Conservation (phyloP, 2,797 vertebrate species). For the Adelosebastes latens region DNA sequence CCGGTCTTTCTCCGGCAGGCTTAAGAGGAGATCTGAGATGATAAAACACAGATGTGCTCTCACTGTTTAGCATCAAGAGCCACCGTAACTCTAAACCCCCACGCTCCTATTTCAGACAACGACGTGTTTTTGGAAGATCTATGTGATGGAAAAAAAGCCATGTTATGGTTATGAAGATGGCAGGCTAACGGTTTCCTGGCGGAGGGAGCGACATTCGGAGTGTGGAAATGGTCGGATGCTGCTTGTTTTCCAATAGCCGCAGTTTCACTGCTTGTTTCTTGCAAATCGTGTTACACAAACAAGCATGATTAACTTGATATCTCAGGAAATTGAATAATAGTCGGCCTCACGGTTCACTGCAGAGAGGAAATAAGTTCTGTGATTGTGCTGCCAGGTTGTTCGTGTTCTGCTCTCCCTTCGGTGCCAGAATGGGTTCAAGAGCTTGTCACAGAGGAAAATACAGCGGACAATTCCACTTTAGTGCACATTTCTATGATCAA, state of each 20-base stretch:
- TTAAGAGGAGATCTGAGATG: constrained; percentile 53
- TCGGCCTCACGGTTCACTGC: constrained; percentile 57
- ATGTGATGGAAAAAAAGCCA: constrained; percentile 59
- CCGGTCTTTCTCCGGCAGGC: constrained; percentile 20
- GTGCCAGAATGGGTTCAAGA: constrained; percentile 55
- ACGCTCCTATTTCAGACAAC: constrained; percentile 46
- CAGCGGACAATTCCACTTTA: constrained; percentile 2
- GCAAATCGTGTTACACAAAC: constrained; percentile 71
- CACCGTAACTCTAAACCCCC: constrained; percentile 53
- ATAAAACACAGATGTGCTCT: constrained; percentile 79
- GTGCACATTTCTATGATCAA: constrained; percentile 17
- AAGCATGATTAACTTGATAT: constrained; percentile 72
- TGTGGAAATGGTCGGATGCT: constrained; percentile 59
- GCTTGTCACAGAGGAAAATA: constrained; percentile 45
- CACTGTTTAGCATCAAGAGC: constrained; percentile 56
- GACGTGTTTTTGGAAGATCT: constrained; percentile 59
- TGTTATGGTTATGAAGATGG: constrained; percentile 48
- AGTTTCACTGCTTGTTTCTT: constrained; percentile 62
- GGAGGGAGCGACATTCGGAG: constrained; percentile 15
- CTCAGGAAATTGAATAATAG: constrained; percentile 75
- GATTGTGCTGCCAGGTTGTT: constrained; percentile 57
- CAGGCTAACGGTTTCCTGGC: constrained; percentile 48
- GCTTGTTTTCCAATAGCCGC: constrained; percentile 62
- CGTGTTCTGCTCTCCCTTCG: constrained; percentile 26
- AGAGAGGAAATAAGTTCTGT: constrained; percentile 61